Evolutionary conservation across 2,113 vertebrate species (phyloP), one percentile per base, ranked within the genome.

Genomic region (Phocoena sinus): DNA sequence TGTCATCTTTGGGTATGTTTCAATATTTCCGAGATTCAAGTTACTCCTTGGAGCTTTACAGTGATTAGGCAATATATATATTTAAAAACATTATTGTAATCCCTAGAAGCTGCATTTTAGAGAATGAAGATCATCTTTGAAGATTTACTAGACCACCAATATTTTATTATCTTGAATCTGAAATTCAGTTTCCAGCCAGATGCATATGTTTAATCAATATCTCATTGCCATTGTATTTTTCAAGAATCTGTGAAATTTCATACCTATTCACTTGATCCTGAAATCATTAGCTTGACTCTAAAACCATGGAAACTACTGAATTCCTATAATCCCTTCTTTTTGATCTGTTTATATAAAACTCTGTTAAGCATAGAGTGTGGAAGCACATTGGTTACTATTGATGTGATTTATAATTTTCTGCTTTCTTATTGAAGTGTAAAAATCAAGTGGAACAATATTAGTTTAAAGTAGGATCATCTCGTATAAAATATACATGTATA

Each of bases 201-300:
- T 89, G 25, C 33, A 76, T 33, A 88, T 88, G 20, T 81, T 76
- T 89, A 96, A 97, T 96, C 53, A 91, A 83, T 95, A 85, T 36
- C 47, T 38, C 28, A 85, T 23, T 68, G 80, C 4, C 56, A 68
- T 67, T 92, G 47, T 95, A 38, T 81, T 96, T 91, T 95, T 77
- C 28, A 93, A 95, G 44, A 96, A 79, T 93, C 38, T 94, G 41
- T 97, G 86, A 96, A 92, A 63, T 88, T 95, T 96, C 60, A 73
- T 95, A 81, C 47, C 70, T 96, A 20, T 76, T 92, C 47, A 44
- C 31, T 94, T 91, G 87, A 95, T 96, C 62, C 65, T 38, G 31
- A 95, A 90, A 85, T 89, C 91, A 96, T 85, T 95, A 92, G 20
- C 28, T 94, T 85, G 71, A 81, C 20, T 95, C 53, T 74, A 62